Conservation (phyloP, 64 coral and sea anemone genomes). For the Actinia equina region DNA sequence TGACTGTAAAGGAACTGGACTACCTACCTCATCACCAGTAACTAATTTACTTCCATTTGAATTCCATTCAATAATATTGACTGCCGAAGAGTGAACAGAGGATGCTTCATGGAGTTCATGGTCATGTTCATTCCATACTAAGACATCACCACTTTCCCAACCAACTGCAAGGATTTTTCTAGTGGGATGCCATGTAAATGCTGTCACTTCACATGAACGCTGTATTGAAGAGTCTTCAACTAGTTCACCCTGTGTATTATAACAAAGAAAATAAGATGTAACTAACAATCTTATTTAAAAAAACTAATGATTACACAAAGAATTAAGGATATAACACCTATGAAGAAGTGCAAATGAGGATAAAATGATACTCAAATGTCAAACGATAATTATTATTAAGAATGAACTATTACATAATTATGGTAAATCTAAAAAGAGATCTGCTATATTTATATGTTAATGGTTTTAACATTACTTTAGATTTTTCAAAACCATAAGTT, state of each 20-base stretch:
- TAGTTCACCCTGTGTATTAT: constrained; percentile 73
- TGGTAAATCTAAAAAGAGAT: too few species aligned
- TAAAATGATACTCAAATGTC: too few species aligned
- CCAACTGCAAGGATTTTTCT: constrained; percentile 91
- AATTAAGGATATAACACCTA: too few species aligned
- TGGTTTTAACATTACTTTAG: too few species aligned
- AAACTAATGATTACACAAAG: too few species aligned
- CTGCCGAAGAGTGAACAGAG: constrained; percentile 67
- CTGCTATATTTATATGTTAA: too few species aligned
- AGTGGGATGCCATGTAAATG: constrained; percentile 87
- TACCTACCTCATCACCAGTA: constrained; percentile 71
- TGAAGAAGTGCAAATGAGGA: too few species aligned
- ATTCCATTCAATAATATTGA: constrained; percentile 75
- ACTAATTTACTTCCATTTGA: constrained; percentile 76
- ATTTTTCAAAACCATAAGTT: too few species aligned
- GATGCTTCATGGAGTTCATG: constrained; percentile 79
- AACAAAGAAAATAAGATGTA: neutral
- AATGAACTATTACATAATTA: too few species aligned
- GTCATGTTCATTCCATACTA: constrained; percentile 98
- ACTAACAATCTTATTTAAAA: neutral
- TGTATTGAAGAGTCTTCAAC: constrained; percentile 92
- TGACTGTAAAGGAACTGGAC: too few species aligned
- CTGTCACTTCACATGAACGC: constrained; percentile 71
- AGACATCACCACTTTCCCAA: constrained; percentile 92
- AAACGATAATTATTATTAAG: too few species aligned